phyloP scores from a whole-genome alignment of 2,888 invertebrate genomes.

The Stratiomys singularior region DNA sequence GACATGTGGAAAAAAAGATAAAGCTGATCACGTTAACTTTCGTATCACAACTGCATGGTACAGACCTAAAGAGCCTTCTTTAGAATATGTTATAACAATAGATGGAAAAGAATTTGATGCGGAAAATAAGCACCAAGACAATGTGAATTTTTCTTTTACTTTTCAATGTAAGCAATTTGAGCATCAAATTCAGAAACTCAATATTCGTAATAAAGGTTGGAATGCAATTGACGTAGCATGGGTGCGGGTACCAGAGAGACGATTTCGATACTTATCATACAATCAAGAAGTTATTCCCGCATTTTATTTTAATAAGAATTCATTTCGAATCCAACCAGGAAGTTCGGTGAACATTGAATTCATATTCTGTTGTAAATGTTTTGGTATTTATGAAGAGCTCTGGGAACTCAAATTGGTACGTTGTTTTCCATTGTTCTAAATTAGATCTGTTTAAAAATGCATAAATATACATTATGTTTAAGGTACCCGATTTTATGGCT shows the following conservation, averaged over 20 bases:
- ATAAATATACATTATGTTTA: no score
- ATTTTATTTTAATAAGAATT: slow-evolving; percentile 49
- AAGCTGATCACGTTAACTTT: background rate
- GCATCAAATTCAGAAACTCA: background rate
- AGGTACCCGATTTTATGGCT: slow-evolving; percentile 22
- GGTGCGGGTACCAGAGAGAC: background rate
- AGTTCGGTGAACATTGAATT: background rate
- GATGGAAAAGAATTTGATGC: slow-evolving; percentile 8
- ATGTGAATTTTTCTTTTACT: background rate
- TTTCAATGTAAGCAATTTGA: slow-evolving; percentile 19
- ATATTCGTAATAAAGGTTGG: slow-evolving; percentile 43
- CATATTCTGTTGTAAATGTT: slow-evolving; percentile 39
- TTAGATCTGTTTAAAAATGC: no score
- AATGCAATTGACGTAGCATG: slow-evolving; percentile 45
- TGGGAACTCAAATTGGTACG: slow-evolving; percentile 40
- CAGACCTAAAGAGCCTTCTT: background rate
- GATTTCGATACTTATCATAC: background rate
- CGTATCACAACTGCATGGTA: background rate
- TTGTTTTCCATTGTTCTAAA: background rate
- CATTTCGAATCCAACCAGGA: slow-evolving; percentile 35
- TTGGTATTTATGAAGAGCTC: slow-evolving; percentile 44
- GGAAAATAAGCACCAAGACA: background rate
- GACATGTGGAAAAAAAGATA: background rate
- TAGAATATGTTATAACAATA: slow-evolving; percentile 15
- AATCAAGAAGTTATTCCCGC: background rate